Evolutionary conservation across 2,888 invertebrate genomes (phyloP), one percentile per base, ranked within the genome.

Genomic region (Galerucella calmariensis): DNA sequence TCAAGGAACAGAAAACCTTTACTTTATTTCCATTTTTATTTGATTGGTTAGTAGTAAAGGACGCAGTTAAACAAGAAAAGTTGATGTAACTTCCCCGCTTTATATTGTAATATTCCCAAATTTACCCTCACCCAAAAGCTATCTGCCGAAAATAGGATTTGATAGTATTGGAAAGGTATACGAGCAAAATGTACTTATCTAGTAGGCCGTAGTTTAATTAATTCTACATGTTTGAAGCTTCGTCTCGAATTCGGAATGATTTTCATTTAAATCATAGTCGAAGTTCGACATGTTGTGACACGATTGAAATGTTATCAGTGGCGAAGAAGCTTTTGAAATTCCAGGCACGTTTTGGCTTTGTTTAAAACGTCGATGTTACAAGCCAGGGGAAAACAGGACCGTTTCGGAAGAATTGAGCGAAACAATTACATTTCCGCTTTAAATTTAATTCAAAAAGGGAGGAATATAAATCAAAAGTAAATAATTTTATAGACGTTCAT

Each of bases 301-400:
- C 4, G 61, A 61, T 61, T 61, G 35, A 61, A 61, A 61, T 35
- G 61, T 35, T 61, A 61, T 61, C 61, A 35, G 61, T 27, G 1
- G 14, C 14, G 14, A 61, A 20, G 16, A 56, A 35, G 61, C 14
- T 35, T 14, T 61, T 35, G 61, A 61, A 61, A 35, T 61, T 12
- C 35, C 12, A 35, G 61, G 24, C 61, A 35, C 35, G 27, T 14
- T 27, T 27, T 3, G 27, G 35, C 61, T 61, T 61, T 61, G 35
- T 61, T 35, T 3, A 6, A 20, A 20, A 6, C 14, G 35, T 14
- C 8, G 11, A 24, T 59, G 10, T 59, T 14, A 5, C 12, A n/a
- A 61, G 14, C n/a, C 4, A 61, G 27, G 35, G 0, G 6, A n/a
- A 27, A 8, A 27, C 27, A 35, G 61, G 14, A 61, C 35, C 35